Evolutionary conservation across 2,113 vertebrate genomes (phyloP).

Genomic region (Psettodes erumei): DNA sequence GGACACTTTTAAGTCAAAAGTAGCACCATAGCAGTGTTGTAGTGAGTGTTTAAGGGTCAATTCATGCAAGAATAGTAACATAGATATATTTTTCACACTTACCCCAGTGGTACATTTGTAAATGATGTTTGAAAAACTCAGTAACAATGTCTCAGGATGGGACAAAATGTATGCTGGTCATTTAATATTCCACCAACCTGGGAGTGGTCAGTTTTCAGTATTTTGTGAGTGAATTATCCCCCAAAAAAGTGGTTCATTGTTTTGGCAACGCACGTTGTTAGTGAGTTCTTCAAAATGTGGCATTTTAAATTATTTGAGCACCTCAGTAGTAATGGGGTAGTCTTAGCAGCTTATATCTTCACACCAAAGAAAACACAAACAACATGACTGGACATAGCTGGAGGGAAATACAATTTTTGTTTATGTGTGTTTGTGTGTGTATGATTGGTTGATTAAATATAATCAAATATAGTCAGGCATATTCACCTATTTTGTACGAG

Average conservation of each 20-base stretch:
- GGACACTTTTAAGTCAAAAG: background rate
- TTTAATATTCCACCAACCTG: background rate
- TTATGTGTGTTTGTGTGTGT: no score
- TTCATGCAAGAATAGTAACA: constrained; percentile 20
- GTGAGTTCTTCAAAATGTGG: background rate
- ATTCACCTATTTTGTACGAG: background rate
- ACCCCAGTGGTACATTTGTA: background rate
- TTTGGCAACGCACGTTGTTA: background rate
- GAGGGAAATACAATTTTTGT: no score
- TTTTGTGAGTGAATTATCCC: background rate
- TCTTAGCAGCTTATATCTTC: background rate
- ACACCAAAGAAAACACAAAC: background rate
- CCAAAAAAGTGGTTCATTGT: background rate
- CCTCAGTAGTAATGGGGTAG: background rate
- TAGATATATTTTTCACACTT: background rate
- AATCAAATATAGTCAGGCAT: background rate
- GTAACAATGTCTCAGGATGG: background rate
- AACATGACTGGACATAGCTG: background rate
- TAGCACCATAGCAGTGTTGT: background rate
- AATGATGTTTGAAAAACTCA: background rate
- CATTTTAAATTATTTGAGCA: background rate
- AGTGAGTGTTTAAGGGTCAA: constrained; percentile 12
- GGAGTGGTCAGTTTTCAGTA: background rate
- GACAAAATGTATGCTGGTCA: background rate
- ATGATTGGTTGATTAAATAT: background rate